These are phyloP conservation scores for Melolontha melolontha DNA, from an alignment of 2,888 invertebrate species.

Conservation along the genomic window DNA sequence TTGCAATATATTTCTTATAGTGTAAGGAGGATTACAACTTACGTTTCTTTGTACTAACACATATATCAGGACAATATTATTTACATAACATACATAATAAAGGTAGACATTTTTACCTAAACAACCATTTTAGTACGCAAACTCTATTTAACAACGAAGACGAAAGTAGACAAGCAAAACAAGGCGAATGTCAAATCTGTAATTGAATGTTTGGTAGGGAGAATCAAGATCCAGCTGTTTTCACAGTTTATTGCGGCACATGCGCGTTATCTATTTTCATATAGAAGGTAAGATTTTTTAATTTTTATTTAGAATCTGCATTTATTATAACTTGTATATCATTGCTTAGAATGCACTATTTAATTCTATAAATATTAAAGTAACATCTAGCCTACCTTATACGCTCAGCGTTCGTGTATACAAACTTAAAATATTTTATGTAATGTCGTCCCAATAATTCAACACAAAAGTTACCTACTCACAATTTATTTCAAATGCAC, in stretches of 20 bases:
- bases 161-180: conserved; percentile 43
- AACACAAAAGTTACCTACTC: conserved; percentile 6
- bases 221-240: conserved; percentile 48
- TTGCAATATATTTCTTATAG: conserved; percentile 20
- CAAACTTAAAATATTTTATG: conserved; percentile 21
- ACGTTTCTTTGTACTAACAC: conserved; percentile 16
- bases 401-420: conserved; percentile 1
- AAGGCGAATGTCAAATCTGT: conserved; percentile 42
- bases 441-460: conserved; percentile 33
- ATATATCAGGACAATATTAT: conserved; percentile 20
- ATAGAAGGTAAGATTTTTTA: conserved; percentile 41
- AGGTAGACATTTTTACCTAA: conserved; percentile 44
- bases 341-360: conserved; percentile 6
- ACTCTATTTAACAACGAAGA: conserved; percentile 41
- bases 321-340: conserved; percentile 23
- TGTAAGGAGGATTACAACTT: conserved; percentile 16
- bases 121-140: conserved; percentile 44
- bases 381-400: neutral
- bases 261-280: conserved; percentile 41
- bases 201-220: conserved; percentile 36
- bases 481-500: conserved; percentile 23
- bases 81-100: conserved; percentile 37
- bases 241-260: conserved; percentile 42
- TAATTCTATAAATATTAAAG: conserved; percentile 11
- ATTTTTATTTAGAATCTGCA: conserved; percentile 26